Evolutionary conservation across 2,113 vertebrate species (phyloP).

Genomic region (Agapornis roseicollis): DNA sequence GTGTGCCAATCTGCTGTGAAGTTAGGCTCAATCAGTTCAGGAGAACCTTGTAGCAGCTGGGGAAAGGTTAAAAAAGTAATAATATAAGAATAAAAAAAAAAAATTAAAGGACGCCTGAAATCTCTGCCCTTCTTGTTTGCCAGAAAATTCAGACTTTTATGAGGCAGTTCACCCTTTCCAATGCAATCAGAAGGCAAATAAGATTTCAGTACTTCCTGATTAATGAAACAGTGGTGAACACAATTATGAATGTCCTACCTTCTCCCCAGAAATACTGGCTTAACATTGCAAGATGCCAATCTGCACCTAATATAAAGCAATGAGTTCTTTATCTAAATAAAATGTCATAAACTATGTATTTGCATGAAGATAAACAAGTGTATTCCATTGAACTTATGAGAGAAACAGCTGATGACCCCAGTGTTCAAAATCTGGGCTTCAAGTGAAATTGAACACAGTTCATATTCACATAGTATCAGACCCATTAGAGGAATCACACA

Average conservation of each 20-base stretch:
- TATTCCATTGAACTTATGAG: background rate
- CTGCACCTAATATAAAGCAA: background rate
- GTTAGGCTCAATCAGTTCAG: conserved; percentile 79
- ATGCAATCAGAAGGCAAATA: background rate
- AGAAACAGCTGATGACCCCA: background rate
- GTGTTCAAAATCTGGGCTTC: background rate
- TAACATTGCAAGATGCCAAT: background rate
- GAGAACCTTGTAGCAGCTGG: conserved; percentile 85
- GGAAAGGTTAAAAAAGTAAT: background rate
- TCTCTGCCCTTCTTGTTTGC: background rate
- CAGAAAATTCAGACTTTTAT: background rate
- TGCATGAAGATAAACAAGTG: background rate
- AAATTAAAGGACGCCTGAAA: background rate
- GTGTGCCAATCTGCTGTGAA: conserved; percentile 76
- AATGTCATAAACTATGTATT: background rate
- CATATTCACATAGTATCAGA: background rate
- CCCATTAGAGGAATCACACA: background rate
- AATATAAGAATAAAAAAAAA: background rate
- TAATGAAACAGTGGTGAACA: background rate
- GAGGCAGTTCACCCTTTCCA: background rate
- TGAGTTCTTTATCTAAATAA: background rate
- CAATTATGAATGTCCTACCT: background rate
- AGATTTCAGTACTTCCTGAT: background rate
- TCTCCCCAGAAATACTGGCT: background rate
- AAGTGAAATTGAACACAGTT: background rate